Evolutionary conservation across 2,113 vertebrate species (phyloP), one percentile per base, ranked within the genome.

Genomic region (Syrmaticus mikado): DNA sequence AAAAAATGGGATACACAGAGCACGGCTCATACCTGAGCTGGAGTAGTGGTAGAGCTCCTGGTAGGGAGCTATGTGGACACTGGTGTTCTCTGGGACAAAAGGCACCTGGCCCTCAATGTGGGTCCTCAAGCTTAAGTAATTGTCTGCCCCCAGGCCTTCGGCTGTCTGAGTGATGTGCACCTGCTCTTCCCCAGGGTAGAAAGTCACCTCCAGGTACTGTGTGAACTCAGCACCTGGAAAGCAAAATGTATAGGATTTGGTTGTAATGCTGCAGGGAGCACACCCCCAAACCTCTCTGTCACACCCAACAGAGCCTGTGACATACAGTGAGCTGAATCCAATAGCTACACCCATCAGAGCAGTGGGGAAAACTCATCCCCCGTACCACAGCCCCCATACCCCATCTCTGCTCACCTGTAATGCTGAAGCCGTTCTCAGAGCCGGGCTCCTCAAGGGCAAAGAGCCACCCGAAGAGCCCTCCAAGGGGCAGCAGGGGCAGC

Each of bases 401-500:
- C 24, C 61, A 16, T 10, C 36, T 66, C 62, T 0, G 0, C 98
- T 98, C 96, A 99, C 99, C 99, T 1, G 98, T 96, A 92, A 98
- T 91, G 94, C 98, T 98, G 97, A 99, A 99, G 82, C 99, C 99
- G 0, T 98, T 99, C 96, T 98, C 97, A 19, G 98, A 97, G 55
- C 98, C 98, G 0, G 98, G 99, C 64, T 98, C 98, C 96, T 99
- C 98, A 92, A 99, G 96, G 70, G 99, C 99, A 20, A 99, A 99
- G 72, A 99, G 98, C 99, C 99, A 99, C 3, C 99, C 98, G 8
- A 99, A 99, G 18, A 99, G 97, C 48, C 98, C 99, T 6, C 99
- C 99, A 0, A 99, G 76, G 10, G 98, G 98, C 4, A 98, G 97
- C n/a, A 99, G 95, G 1, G 99, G 98, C 96, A 99, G 98, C 80